A percentile compares a stretch with the other conserved stretches of the same genome.
Evolutionary conservation across 2,797 vertebrate genomes (phyloP).

Genomic region (Coregonus sp.): DNA sequence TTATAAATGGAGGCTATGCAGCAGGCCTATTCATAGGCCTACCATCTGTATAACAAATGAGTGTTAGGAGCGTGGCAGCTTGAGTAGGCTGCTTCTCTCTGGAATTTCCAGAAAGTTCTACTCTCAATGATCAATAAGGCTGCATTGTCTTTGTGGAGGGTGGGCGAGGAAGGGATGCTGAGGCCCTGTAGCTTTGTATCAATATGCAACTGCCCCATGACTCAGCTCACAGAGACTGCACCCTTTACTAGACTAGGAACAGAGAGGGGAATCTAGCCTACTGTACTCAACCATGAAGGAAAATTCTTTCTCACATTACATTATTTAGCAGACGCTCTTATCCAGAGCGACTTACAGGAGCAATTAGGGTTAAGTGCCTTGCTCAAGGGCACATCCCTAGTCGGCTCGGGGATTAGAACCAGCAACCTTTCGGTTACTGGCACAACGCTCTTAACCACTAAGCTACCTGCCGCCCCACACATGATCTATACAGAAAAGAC

Average conservation of each 20-base stretch:
- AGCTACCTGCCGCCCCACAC: background rate
- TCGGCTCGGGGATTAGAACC: too few species aligned
- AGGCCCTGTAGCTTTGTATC: background rate
- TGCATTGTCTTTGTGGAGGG: constrained; percentile 59
- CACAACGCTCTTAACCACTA: too few species aligned
- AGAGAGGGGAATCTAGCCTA: background rate
- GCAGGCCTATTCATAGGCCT: too few species aligned
- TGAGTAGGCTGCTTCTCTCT: background rate
- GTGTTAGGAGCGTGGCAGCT: background rate
- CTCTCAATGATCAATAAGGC: constrained; percentile 58
- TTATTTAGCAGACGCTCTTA: too few species aligned
- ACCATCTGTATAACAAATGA: too few species aligned
- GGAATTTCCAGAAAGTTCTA: constrained; percentile 18
- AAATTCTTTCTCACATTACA: background rate
- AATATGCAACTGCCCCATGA: constrained; percentile 48
- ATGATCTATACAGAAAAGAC: background rate
- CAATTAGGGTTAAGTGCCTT: too few species aligned
- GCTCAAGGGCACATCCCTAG: too few species aligned
- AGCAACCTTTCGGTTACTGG: too few species aligned
- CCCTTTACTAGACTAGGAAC: constrained; percentile 50
- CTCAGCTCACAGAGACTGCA: constrained; percentile 66
- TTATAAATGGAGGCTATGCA: background rate
- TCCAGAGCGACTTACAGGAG: too few species aligned
- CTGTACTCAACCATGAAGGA: background rate
- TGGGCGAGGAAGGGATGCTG: constrained; percentile 51